Evolutionary conservation across 2,888 invertebrate species (phyloP).

Genomic region (Eupithecia abbreviata): DNA sequence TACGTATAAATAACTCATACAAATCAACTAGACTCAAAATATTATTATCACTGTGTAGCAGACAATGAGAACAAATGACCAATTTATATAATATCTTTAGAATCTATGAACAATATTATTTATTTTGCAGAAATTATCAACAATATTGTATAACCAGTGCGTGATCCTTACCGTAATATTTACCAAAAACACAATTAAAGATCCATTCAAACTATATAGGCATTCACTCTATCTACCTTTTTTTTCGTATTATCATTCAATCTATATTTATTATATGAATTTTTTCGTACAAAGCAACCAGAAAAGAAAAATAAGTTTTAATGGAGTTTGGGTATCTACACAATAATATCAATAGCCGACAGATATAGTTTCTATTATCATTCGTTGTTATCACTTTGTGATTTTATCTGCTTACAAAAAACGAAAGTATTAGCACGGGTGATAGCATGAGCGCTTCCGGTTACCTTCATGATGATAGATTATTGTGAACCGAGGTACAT

Average conservation of each 20-base stretch:
- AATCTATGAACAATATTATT: not conserved
- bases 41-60: not conserved
- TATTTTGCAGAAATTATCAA: not conserved
- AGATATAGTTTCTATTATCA: not conserved
- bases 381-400: not conserved
- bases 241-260: not conserved
- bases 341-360: not conserved
- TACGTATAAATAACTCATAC: not conserved
- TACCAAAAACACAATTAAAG: not conserved
- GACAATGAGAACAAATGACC: not conserved
- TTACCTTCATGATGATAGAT: not conserved
- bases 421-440: not conserved
- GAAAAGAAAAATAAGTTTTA: not conserved
- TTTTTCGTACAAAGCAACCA: not conserved
- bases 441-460: not conserved
- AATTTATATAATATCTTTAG: not conserved
- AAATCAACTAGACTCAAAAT: not conserved
- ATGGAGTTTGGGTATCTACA: not conserved
- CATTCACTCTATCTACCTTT: not conserved
- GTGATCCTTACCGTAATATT: not conserved
- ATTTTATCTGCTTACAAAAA: not conserved
- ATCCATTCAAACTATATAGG: not conserved
- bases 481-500: conserved; percentile 28
- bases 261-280: not conserved
- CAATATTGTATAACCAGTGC: not conserved